Evolutionary conservation across 2,888 invertebrate species (phyloP).

Genomic region (Globia sparganii): DNA sequence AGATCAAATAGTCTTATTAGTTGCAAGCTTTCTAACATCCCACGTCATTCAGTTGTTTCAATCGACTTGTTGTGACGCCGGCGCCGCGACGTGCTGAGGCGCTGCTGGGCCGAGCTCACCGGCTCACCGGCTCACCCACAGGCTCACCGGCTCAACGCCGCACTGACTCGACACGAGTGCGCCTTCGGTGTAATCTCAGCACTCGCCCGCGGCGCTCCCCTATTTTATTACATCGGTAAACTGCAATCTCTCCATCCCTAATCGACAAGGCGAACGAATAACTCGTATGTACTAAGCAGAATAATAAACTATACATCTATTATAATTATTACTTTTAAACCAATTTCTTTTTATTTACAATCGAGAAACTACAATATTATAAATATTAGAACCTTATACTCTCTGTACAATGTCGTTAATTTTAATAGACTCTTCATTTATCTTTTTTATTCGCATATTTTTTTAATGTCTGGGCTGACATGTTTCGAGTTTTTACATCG

Average conservation of each 20-base stretch:
- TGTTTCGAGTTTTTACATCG: slow-evolving; percentile 41
- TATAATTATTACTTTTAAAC: slow-evolving; percentile 71
- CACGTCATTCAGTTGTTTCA: slow-evolving; percentile 33
- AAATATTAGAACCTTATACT: slow-evolving; percentile 86
- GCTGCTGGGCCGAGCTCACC: neutral
- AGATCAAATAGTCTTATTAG: slow-evolving; percentile 66
- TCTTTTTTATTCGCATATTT: slow-evolving; percentile 55
- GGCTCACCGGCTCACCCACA: too few relatives aligned
- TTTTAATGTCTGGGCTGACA: slow-evolving; percentile 43
- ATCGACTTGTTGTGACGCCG: neutral
- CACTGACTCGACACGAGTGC: neutral
- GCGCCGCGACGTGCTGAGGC: neutral
- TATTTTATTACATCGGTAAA: slow-evolving; percentile 51
- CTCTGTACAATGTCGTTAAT: slow-evolving; percentile 85
- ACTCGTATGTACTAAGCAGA: slow-evolving; percentile 69
- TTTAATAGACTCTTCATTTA: slow-evolving; percentile 77
- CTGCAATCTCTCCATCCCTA: slow-evolving; percentile 58
- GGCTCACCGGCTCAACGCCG: too few relatives aligned
- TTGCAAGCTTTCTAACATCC: slow-evolving; percentile 61
- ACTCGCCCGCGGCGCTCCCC: slow-evolving; percentile 26
- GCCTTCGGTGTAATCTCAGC: slow-evolving; percentile 1
- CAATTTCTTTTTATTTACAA: slow-evolving; percentile 82
- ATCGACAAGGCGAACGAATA: slow-evolving; percentile 64
- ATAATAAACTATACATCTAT: slow-evolving; percentile 72
- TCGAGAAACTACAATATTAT: slow-evolving; percentile 76